phyloP scores from a whole-genome alignment of 2,797 vertebrate species.

The Notolabrus celidotus region DNA sequence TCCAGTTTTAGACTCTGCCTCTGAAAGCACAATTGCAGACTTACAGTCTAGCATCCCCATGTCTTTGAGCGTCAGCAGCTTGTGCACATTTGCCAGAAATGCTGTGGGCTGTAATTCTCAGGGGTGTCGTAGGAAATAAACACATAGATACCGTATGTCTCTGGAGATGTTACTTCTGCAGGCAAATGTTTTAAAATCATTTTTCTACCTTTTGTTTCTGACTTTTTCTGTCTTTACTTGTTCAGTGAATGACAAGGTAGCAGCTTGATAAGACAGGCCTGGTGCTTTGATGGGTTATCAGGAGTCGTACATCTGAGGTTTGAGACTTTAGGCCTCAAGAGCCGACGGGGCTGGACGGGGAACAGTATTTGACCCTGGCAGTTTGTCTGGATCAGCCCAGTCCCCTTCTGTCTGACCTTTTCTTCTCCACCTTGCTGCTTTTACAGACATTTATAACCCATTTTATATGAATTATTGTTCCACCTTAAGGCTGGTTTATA shows the following conservation, averaged over 20 bases:
- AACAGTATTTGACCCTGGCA: too few relatives aligned
- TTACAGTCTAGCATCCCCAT: background rate
- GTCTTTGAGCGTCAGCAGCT: slow-evolving; percentile 23
- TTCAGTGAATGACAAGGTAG: background rate
- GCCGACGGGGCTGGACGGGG: background rate
- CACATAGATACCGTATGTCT: slow-evolving; percentile 1
- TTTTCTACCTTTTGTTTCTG: slow-evolving; percentile 4
- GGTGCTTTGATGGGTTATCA: background rate
- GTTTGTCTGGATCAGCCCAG: too few relatives aligned
- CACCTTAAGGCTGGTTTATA: too few relatives aligned
- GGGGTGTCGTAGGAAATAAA: slow-evolving; percentile 37
- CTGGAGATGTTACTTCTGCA: slow-evolving; percentile 29
- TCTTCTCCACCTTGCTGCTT: too few relatives aligned
- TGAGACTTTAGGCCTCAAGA: background rate
- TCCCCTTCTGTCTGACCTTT: too few relatives aligned
- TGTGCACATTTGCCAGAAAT: slow-evolving; percentile 30
- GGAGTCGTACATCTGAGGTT: background rate
- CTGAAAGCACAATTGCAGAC: slow-evolving; percentile 18
- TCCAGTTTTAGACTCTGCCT: slow-evolving; percentile 10
- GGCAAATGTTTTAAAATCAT: slow-evolving; percentile 6
- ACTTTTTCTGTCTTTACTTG: slow-evolving; percentile 17
- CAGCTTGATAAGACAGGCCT: background rate
- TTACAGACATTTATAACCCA: too few relatives aligned
- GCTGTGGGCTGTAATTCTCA: slow-evolving; percentile 37
- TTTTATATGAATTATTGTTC: too few relatives aligned